Percentiles rank a stretch among this genome's conserved stretches.
These are phyloP conservation scores for Apodemus sylvaticus DNA, from an alignment of 2,113 vertebrate species.

Conservation along the genomic window DNA sequence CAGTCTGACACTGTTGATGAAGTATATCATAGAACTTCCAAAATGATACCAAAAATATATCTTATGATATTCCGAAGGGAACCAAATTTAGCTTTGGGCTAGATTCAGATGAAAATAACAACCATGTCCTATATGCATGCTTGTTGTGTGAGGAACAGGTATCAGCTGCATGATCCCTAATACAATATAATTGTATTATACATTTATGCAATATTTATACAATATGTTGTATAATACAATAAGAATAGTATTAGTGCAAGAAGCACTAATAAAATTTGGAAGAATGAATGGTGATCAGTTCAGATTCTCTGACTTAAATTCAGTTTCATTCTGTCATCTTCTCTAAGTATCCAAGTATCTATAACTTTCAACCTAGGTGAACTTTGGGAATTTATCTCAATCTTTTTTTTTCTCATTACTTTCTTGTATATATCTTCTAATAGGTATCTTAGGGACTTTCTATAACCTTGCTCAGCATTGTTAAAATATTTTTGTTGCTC, in stretches of 20 bases:
- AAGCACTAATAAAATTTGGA: neutral
- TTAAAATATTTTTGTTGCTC: neutral
- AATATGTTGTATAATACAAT: too few relatives aligned
- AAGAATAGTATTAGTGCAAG: neutral
- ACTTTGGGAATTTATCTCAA: neutral
- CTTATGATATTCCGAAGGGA: conserved; percentile 3
- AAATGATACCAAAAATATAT: neutral
- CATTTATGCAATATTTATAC: too few relatives aligned
- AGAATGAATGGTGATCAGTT: neutral
- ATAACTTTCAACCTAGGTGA: neutral
- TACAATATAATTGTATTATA: too few relatives aligned
- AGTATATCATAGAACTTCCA: neutral
- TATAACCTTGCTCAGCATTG: neutral
- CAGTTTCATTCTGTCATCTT: neutral
- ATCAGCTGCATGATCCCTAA: neutral
- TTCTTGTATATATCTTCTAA: neutral
- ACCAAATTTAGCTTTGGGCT: neutral
- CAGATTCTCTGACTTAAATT: neutral
- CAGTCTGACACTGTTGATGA: neutral
- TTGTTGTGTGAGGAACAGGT: neutral
- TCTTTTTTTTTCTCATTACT: neutral
- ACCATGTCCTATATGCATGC: neutral
- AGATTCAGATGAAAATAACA: conserved; percentile 24
- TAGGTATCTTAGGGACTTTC: neutral
- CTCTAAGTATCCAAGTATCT: neutral